Evolutionary conservation across 2,888 invertebrate genomes (phyloP), one percentile per base, ranked within the genome.

Genomic region (Trachelus stipa): DNA sequence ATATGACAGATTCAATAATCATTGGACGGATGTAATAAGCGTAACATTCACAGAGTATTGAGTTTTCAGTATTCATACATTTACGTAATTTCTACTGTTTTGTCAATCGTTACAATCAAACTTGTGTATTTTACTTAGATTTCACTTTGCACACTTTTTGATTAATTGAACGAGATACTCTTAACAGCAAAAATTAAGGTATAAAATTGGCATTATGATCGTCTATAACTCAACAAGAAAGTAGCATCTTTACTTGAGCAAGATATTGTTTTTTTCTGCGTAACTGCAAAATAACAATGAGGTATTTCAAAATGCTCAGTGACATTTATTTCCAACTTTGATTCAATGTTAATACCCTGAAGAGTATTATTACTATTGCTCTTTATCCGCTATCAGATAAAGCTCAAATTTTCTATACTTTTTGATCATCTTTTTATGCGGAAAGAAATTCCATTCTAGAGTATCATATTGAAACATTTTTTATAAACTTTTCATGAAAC

Each of bases 1-100:
- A 23, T 56, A 56, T 6, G 56, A 56, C 23, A 56, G 9, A 23
- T 15, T 40, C 35, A 77, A 77, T 73, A 68, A 71, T 69, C 31
- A 73, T n/a, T 73, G 35, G 78, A 75, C 34, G 40, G 35, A 78
- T 23, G n/a, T 56, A 30, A 78, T 76, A 75, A 75, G 78, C 78
- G 76, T 78, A 76, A 76, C 68, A 73, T 76, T 68, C 15, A 75
- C 33, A 69, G 34, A 77, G 74, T 69, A 69, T 77, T 37, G 12
- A 35, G 15, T 34, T 34, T 6, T 15, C n/a, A 30, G 35, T 33
- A 74, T 74, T 30, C 71, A 30, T 6, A 9, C 9, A 56, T 56
- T 56, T 56, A 2, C 2, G 71, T 71, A 71, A 12, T 71, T 31
- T 71, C 31, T 23, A 56, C 23, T 23, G 9, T 23, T 56, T 56